Evolutionary conservation across 2,113 vertebrate species (phyloP), one percentile per base, ranked within the genome.

Genomic region (Butorides virescens): DNA sequence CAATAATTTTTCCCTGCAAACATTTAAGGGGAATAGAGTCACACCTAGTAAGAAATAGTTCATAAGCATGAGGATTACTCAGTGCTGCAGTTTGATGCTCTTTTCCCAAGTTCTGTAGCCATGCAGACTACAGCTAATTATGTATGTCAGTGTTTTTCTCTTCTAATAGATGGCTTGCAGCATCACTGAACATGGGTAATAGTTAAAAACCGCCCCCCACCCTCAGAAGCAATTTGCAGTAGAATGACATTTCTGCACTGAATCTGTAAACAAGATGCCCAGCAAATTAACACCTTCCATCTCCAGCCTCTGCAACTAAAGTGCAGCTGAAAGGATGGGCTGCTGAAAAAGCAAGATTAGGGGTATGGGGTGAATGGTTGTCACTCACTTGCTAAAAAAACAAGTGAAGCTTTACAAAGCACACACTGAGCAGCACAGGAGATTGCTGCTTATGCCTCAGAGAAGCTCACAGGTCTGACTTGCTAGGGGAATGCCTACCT

Each of bases 111-210:
- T 73, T 67, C 29, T 80, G 34, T 21, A 87, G 37, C 50, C 72
- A n/a, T 34, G 37, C 53, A 83, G 27, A 77, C 44, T 90, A 32
- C 26, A 92, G 59, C 42, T 97, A 90, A 95, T 97, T 91, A 87
- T 39, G 32, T 50, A 32, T 86, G 73, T 88, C 52, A 75, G 13
- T 56, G 25, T 63, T 95, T 84, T 94, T 80, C 50, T 85, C 55
- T 42, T 87, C 53, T 88, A 91, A 92, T 79, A 75, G 76, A 74
- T 1, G 7, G 59, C 70, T 92, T 93, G 58, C 65, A 81, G 52
- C 68, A 61, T 83, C 59, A 50, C 13, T 92, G 74, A 39, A 61
- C 19, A 39, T 67, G 68, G 71, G 23, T 66, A 63, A 90, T 47
- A 79, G 81, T 90, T 89, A 68, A 58, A 62, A 49, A 5, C 10